Evolutionary conservation across 2,113 vertebrate species (phyloP).

Genomic region (Cacatua alba): DNA sequence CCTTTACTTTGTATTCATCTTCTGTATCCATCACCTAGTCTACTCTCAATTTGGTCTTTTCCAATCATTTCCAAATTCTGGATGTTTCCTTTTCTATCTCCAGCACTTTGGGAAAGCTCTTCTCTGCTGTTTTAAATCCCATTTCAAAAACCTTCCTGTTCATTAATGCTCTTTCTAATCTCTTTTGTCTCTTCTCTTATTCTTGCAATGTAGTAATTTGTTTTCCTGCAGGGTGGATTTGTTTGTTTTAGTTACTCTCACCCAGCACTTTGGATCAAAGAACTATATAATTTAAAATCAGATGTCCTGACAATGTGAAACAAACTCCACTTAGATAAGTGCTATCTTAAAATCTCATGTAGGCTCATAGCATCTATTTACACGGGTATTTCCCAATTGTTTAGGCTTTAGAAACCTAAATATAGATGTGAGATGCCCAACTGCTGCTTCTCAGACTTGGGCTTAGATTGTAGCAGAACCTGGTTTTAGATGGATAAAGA

Average conservation of each 20-base stretch:
- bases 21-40: neutral
- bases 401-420: neutral
- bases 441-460: neutral
- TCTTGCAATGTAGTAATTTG: slow-evolving; percentile 10
- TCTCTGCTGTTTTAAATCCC: neutral
- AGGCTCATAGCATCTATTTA: neutral
- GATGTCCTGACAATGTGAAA: slow-evolving; percentile 10
- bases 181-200: neutral
- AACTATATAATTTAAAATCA: slow-evolving; percentile 42
- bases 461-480: neutral
- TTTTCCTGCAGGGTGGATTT: slow-evolving; percentile 40
- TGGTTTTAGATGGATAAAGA: neutral
- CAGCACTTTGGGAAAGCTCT: neutral
- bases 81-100: neutral
- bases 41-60: neutral
- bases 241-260: slow-evolving; percentile 52
- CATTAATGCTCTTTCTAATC: neutral
- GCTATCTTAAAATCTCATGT: neutral
- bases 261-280: slow-evolving; percentile 31
- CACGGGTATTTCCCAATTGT: neutral
- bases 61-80: neutral
- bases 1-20: neutral
- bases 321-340: neutral
- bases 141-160: slow-evolving; percentile 1
- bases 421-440: neutral